Base-by-base conservation (phyloP, 1,140 invertebrate species). In the Goniozus legneri region DNA sequence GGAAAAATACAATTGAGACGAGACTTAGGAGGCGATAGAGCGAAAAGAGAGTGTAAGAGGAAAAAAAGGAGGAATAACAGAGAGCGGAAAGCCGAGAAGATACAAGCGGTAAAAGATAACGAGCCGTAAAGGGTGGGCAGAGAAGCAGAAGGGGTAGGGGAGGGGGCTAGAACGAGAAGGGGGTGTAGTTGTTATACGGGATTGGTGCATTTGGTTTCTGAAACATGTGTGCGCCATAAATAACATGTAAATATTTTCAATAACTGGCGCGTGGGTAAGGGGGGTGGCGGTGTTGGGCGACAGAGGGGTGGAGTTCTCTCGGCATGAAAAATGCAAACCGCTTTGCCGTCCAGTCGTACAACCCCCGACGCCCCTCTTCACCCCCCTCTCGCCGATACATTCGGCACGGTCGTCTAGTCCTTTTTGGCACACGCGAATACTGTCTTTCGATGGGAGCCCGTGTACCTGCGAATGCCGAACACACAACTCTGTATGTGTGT, bases 241-340 rank as follows among this genome's bases (percentile, higher is more conserved):
- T 70, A 70, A 70, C 66, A 70, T 70, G 73, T 73, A 67, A 73
- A 73, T 69, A 64, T 70, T 71, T 71, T 70, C 64, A 64, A 69
- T 65, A 69, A 71, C 65, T 69, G 64, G 58, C 58, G 50, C 31
- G 54, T n/a, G n/a, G n/a, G n/a, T n/a, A n/a, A n/a, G n/a, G n/a
- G n/a, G n/a, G n/a, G n/a, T n/a, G n/a, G n/a, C n/a, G n/a, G n/a
- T n/a, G n/a, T n/a, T n/a, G n/a, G n/a, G n/a, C n/a, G n/a, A n/a
- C n/a, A n/a, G n/a, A n/a, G n/a, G n/a, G n/a, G n/a, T n/a, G n/a
- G n/a, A n/a, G 60, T 48, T 43, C 55, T 41, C 50, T 56, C 48
- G 37, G 60, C 61, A 71, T 70, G 66, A 69, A 66, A 70, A 71
- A 70, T 70, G 67, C 65, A 70, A 71, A 70, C 56, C 63, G 66